phyloP scores from a whole-genome alignment of 2,888 invertebrate species.

The Strigamia maritima region DNA sequence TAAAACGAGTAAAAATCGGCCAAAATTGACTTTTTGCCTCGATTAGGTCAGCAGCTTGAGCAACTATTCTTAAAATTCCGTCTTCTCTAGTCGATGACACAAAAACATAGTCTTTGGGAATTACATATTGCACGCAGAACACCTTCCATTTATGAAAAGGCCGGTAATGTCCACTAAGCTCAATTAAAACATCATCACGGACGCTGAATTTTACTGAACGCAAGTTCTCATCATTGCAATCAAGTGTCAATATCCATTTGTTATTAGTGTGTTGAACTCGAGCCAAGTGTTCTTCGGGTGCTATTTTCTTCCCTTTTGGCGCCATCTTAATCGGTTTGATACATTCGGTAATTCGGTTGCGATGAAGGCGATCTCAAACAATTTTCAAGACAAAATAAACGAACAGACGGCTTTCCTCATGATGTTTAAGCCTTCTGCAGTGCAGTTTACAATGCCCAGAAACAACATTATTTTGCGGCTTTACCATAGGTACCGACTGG shows the following conservation, averaged over 20 bases:
- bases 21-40: not conserved
- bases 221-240: conserved; percentile 1
- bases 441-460: no score
- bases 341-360: not conserved
- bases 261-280: not conserved
- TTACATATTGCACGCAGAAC: conserved; percentile 17
- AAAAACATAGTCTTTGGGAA: not conserved
- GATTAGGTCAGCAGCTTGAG: not conserved
- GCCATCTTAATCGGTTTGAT: not conserved
- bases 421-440: no score
- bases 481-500: not conserved
- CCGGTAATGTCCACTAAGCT: not conserved
- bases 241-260: not conserved
- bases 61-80: not conserved
- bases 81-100: not conserved
- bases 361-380: not conserved
- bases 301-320: not conserved
- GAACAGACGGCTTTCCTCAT: not conserved
- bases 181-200: not conserved
- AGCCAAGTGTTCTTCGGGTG: conserved; percentile 22
- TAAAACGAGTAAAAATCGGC: not conserved
- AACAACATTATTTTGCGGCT: not conserved
- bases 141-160: conserved; percentile 16
- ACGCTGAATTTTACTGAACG: conserved; percentile 9
- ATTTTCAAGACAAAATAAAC: not conserved